Evolutionary conservation across 2,888 invertebrate genomes (phyloP), one percentile per base, ranked within the genome.

Genomic region (Euspilapteryx auroguttella): DNA sequence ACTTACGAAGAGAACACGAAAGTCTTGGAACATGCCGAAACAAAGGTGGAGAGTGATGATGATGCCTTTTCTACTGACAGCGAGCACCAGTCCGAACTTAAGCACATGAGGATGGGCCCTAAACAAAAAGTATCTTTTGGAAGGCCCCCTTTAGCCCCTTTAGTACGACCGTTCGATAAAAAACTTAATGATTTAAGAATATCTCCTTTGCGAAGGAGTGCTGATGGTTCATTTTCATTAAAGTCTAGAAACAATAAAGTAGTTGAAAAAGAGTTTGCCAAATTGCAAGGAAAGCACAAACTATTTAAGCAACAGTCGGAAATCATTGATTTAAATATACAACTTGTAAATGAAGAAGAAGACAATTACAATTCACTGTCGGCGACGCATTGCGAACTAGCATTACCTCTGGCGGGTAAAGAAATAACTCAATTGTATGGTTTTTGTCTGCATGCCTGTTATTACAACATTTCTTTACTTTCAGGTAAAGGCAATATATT

Each of bases 31-130:
- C 50, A 80, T 32, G 55, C 78, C 37, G 53, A 73, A 56, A 53
- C 77, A 27, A 66, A 80, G 66, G 58, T 75, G 32, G 81, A 79
- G 52, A 62, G 79, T 36, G 71, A 73, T 30, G 73, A 61, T 27
- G 58, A 73, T 17, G 76, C 76, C 14, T 47, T 77, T 1, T 63
- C 64, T 20, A 69, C 68, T 0, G 75, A 76, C 38, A 75, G 65
- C 30, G 75, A 71, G 25, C 59, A 68, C 14, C 64, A 69, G 2
- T 55, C 66, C 1, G 68, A 71, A 21, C 39, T 59, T 5, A 68
- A 57, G 27, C 10, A 25, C 9, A 17, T 11, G 5, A 11, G n/a
- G 11, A 20, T 21, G 10, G 21, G 32, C 9, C 24, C 47, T 4
- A 49, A 59, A 34, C 52, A 68, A 2, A 34, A 66, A 2, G 44